Percentiles rank a stretch among this genome's conserved stretches.
These are phyloP conservation scores for Nephila pilipes DNA, from an alignment of 1,140 invertebrate species.

Conservation along the genomic window DNA sequence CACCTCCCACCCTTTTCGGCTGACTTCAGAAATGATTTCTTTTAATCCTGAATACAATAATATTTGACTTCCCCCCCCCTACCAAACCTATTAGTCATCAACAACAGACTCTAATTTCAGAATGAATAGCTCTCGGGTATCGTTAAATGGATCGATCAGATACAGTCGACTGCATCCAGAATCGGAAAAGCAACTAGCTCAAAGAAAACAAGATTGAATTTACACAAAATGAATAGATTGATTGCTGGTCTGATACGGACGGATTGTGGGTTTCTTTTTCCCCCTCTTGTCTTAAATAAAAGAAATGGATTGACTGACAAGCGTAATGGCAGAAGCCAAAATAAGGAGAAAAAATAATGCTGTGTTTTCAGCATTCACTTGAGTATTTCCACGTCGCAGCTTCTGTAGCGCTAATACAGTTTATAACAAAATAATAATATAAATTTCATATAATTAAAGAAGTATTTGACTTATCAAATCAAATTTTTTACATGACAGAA, in stretches of 20 bases:
- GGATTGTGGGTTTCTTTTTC: too few relatives aligned
- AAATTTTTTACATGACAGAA: too few relatives aligned
- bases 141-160: slow-evolving; percentile 19
- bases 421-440: too few relatives aligned
- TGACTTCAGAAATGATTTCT: neutral
- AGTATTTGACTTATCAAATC: too few relatives aligned
- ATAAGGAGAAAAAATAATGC: too few relatives aligned
- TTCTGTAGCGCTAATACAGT: too few relatives aligned
- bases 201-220: slow-evolving; percentile 7
- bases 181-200: neutral
- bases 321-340: too few relatives aligned
- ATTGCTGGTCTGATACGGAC: neutral
- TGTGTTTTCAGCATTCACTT: neutral
- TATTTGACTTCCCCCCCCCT: neutral
- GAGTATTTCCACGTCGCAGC: too few relatives aligned
- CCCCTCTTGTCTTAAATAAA: too few relatives aligned
- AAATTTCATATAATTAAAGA: too few relatives aligned
- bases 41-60: neutral
- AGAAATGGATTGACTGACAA: too few relatives aligned
- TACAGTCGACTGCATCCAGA: neutral
- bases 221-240: neutral
- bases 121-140: neutral
- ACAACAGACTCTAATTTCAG: neutral
- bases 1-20: neutral
- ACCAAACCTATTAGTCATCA: neutral